Percentiles rank a stretch among this genome's conserved stretches.
phyloP scores from a whole-genome alignment of 2,888 invertebrate species.

The Diaphora mendica region DNA sequence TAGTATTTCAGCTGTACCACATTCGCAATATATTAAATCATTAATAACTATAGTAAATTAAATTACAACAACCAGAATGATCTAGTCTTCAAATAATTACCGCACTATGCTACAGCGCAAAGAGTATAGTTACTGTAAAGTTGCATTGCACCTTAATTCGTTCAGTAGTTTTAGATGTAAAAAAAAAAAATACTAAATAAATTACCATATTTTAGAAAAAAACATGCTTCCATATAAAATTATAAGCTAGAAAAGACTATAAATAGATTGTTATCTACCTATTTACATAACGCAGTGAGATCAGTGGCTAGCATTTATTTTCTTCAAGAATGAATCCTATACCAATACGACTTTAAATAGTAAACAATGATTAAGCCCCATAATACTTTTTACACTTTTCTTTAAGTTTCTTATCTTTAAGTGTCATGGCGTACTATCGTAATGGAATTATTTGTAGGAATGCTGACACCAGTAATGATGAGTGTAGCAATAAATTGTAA shows the following conservation, averaged over 20 bases:
- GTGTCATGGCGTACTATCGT: neutral
- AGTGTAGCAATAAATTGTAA: neutral
- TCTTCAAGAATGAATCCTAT: neutral
- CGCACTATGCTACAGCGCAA: too few species aligned
- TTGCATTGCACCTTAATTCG: too few species aligned
- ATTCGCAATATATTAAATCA: too few species aligned
- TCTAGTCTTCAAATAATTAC: too few species aligned
- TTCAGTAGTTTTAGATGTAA: too few species aligned
- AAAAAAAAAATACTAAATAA: too few species aligned
- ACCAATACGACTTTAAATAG: neutral
- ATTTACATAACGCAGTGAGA: neutral
- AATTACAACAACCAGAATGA: too few species aligned
- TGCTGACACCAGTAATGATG: neutral
- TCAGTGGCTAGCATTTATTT: neutral
- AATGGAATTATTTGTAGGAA: slow-evolving; percentile 12
- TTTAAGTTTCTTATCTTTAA: neutral
- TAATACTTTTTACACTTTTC: slow-evolving; percentile 3
- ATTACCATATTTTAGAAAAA: too few species aligned
- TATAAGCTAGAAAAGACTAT: neutral
- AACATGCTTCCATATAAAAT: neutral
- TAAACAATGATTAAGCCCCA: neutral
- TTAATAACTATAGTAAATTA: too few species aligned
- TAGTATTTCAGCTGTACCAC: too few species aligned
- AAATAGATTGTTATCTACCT: neutral
- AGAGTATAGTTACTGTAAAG: too few species aligned